A percentile compares a stretch with the other conserved stretches of the same genome.
Conservation (phyloP, 2,797 vertebrate species). For the Chelmon rostratus region DNA sequence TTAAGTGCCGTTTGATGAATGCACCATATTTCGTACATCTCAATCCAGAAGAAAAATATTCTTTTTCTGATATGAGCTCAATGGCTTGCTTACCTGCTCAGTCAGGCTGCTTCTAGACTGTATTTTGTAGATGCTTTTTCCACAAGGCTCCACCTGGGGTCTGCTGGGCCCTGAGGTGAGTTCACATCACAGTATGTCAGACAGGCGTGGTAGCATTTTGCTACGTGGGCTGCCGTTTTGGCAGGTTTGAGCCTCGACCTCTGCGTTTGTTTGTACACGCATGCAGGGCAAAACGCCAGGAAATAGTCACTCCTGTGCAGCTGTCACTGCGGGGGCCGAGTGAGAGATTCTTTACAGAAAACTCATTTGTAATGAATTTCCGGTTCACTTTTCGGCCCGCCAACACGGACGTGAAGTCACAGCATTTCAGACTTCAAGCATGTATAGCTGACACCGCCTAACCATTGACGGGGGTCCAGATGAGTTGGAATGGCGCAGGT, state of each 20-base stretch:
- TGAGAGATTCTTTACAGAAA: slow-evolving; percentile 41
- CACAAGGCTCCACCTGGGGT: slow-evolving; percentile 57
- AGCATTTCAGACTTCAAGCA: slow-evolving; percentile 10
- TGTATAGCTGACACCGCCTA: slow-evolving; percentile 22
- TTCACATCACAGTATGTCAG: slow-evolving; percentile 60
- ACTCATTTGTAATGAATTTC: slow-evolving; percentile 35
- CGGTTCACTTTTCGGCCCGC: not conserved
- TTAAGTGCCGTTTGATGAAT: slow-evolving; percentile 65
- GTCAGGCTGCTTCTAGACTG: slow-evolving; percentile 53
- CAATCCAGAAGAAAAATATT: slow-evolving; percentile 61
- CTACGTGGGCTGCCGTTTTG: slow-evolving; percentile 47
- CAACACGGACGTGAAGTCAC: slow-evolving; percentile 18
- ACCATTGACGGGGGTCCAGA: slow-evolving; percentile 15
- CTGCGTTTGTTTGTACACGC: slow-evolving; percentile 56
- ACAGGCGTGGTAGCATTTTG: slow-evolving; percentile 42
- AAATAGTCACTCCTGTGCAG: slow-evolving; percentile 29
- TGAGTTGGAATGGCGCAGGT: slow-evolving; percentile 50
- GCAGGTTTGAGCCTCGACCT: slow-evolving; percentile 26
- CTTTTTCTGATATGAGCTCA: slow-evolving; percentile 46
- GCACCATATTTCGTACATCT: slow-evolving; percentile 68
- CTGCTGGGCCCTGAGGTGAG: slow-evolving; percentile 41
- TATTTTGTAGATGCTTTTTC: slow-evolving; percentile 62
- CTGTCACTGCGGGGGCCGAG: slow-evolving; percentile 38
- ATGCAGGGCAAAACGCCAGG: slow-evolving; percentile 26
- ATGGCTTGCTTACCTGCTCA: slow-evolving; percentile 56